Evolutionary conservation across 2,888 invertebrate species (phyloP).

Genomic region (Apodemia duryi): DNA sequence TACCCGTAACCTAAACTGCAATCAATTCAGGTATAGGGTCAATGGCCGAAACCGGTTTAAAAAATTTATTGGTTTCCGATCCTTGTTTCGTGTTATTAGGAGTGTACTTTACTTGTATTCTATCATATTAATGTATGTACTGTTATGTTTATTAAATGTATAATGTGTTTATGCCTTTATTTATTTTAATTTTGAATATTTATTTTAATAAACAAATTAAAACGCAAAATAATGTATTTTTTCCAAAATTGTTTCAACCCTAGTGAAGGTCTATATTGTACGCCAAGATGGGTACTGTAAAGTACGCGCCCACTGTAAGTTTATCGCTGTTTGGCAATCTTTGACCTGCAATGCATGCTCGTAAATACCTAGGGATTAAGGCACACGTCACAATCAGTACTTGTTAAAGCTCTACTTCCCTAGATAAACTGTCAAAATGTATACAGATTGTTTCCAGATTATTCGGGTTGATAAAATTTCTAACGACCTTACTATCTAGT

Average conservation of each 20-base stretch:
- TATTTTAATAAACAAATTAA: not conserved
- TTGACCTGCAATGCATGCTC: slow-evolving; percentile 18
- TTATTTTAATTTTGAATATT: no score
- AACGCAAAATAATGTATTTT: not conserved
- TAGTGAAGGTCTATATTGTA: not conserved
- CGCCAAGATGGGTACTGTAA: slow-evolving; percentile 18
- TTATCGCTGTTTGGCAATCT: slow-evolving; percentile 17
- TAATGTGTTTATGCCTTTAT: no score
- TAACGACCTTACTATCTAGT: slow-evolving; percentile 3
- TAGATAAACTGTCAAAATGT: not conserved
- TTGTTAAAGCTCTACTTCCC: not conserved
- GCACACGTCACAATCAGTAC: not conserved
- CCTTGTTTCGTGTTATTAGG: no score
- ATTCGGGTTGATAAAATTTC: slow-evolving; percentile 1
- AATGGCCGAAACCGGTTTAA: no score
- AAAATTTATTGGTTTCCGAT: no score
- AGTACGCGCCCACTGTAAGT: slow-evolving; percentile 19
- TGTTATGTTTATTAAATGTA: no score
- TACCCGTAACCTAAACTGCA: no score
- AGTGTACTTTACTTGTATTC: no score
- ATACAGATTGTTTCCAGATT: slow-evolving; percentile 18
- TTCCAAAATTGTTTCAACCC: slow-evolving; percentile 5
- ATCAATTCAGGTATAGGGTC: no score
- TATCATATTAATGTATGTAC: no score
- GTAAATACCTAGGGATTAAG: slow-evolving; percentile 4